Evolutionary conservation across 1,140 invertebrate species (phyloP).

Genomic region (Apis mellifera): Amel_HAv3.1 CM009936.2:9364001-9364500

Average conservation of each 20-base stretch:
- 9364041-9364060: too few species aligned
- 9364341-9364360: conserved; percentile 49
- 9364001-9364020: neutral
- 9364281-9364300: conserved; percentile 42
- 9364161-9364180: conserved; percentile 45
- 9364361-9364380: neutral
- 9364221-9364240: conserved; percentile 32
- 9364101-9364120: conserved; percentile 32
- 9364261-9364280: conserved; percentile 45
- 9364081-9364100: neutral
- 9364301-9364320: conserved; percentile 39
- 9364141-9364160: conserved; percentile 26
- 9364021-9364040: neutral
- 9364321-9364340: conserved; percentile 42
- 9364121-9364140: conserved; percentile 48
- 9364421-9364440: conserved; percentile 25
- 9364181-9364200: conserved; percentile 33
- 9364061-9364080: neutral
- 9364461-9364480: conserved; percentile 53
- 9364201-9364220: conserved; percentile 7
- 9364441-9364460: conserved; percentile 40
- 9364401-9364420: neutral
- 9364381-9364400: neutral
- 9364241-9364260: conserved; percentile 40
- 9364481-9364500: conserved; percentile 34